These are phyloP conservation scores for Pipistrellus kuhlii DNA, from an alignment of 2,797 vertebrate genomes.

Conservation along the genomic window DNA sequence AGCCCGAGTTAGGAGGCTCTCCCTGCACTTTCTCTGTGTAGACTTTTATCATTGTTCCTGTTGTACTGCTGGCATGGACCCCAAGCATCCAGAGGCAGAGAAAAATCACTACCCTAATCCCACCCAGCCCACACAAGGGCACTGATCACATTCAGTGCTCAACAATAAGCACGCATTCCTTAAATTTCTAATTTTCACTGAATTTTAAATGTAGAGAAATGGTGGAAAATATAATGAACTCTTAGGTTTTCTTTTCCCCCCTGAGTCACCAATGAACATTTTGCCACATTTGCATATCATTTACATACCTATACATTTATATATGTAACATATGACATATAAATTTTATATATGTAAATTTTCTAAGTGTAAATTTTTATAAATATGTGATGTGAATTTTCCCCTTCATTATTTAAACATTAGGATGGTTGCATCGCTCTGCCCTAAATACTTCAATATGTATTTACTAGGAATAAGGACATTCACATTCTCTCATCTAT, in stretches of 20 bases:
- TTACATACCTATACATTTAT: not conserved
- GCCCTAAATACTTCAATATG: not conserved
- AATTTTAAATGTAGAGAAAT: slow-evolving; percentile 16
- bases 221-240: not conserved
- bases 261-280: not conserved
- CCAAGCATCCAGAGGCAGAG: not conserved
- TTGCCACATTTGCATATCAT: not conserved
- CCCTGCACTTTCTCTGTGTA: not conserved
- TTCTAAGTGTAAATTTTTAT: not conserved
- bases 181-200: slow-evolving; percentile 28
- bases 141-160: not conserved
- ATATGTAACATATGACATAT: not conserved
- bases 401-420: not conserved
- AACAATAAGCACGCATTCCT: not conserved
- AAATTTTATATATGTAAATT: not conserved
- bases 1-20: not conserved
- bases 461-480: not conserved
- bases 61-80: not conserved
- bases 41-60: not conserved
- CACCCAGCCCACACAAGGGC: not conserved
- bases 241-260: not conserved
- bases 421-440: not conserved
- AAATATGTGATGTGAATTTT: not conserved
- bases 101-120: not conserved
- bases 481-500: not conserved